Conservation (phyloP, 1,140 invertebrate species). For the Drosophila nikananu region DNA sequence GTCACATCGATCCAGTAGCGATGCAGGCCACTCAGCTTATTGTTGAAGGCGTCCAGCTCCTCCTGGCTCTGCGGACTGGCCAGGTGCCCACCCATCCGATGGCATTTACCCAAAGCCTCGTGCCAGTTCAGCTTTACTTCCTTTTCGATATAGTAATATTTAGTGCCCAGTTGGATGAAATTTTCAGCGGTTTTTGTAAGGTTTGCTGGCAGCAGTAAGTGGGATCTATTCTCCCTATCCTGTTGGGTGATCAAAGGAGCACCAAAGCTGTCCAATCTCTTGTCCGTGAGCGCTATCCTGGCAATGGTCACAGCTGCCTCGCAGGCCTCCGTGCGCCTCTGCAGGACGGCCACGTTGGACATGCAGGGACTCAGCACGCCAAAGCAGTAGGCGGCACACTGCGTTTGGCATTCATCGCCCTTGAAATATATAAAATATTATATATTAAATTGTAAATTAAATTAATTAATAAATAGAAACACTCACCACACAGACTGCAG, state of each 20-base stretch:
- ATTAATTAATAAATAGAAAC: not conserved
- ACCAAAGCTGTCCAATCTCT: conserved; percentile 13
- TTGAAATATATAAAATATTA: not conserved
- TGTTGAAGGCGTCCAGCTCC: conserved; percentile 18
- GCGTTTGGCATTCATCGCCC: not conserved
- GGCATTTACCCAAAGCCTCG: conserved; percentile 11
- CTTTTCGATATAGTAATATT: conserved; percentile 22
- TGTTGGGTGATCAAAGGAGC: not conserved
- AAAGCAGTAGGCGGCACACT: conserved; percentile 16
- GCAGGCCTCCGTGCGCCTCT: conserved; percentile 14
- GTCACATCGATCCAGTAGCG: conserved; percentile 37
- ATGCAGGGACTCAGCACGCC: conserved; percentile 7
- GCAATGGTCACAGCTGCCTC: conserved; percentile 21
- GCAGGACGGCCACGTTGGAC: conserved; percentile 1
- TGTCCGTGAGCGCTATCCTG: conserved; percentile 16
- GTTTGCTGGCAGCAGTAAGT: not conserved
- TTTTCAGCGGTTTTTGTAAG: not conserved
- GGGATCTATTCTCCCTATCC: conserved; percentile 9
- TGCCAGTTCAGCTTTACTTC: conserved; percentile 7
- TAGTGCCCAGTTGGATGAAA: conserved; percentile 10
- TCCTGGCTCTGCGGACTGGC: conserved; percentile 3
- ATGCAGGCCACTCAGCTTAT: not conserved
- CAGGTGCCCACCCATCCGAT: conserved; percentile 21
- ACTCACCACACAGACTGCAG: conserved; percentile 10
- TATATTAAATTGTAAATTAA: no score